Percentiles rank a stretch among this genome's conserved stretches.
Evolutionary conservation across 92 coral and sea anemone genomes (phyloP).

Genomic region (Chrysogorgia sp.): DNA sequence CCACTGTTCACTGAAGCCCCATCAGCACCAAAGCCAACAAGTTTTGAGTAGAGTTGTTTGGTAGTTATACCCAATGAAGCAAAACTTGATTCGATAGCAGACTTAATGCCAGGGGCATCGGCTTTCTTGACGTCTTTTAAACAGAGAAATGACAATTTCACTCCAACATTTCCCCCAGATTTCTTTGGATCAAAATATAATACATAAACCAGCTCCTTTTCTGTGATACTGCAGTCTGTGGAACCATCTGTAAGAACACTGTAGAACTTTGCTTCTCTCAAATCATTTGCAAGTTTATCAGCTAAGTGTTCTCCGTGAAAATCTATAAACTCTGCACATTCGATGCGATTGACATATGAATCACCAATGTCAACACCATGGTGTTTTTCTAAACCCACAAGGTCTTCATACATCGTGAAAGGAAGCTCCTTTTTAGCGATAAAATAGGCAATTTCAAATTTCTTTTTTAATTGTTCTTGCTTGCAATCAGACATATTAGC

Average conservation of each 20-base stretch:
- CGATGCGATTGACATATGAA: too few species aligned
- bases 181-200: constrained; percentile 6
- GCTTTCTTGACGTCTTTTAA: constrained; percentile 22
- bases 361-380: too few species aligned
- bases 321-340: too few species aligned
- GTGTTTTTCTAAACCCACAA: too few species aligned
- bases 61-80: constrained; percentile 12
- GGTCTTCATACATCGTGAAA: not conserved
- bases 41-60: constrained; percentile 19
- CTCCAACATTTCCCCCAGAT: not conserved
- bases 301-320: too few species aligned
- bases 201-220: constrained; percentile 11
- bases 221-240: not conserved
- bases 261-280: too few species aligned
- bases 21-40: constrained; percentile 36
- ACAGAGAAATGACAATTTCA: constrained; percentile 12
- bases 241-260: not conserved
- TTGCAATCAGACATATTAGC: too few species aligned
- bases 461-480: too few species aligned
- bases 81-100: constrained; percentile 29
- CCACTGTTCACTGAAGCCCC: constrained; percentile 22
- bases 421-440: not conserved
- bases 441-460: not conserved
- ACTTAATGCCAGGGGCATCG: constrained; percentile 8
- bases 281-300: too few species aligned